These are phyloP conservation scores for Perccottus glenii DNA, from an alignment of 2,113 vertebrate genomes.

Conservation along the genomic window DNA sequence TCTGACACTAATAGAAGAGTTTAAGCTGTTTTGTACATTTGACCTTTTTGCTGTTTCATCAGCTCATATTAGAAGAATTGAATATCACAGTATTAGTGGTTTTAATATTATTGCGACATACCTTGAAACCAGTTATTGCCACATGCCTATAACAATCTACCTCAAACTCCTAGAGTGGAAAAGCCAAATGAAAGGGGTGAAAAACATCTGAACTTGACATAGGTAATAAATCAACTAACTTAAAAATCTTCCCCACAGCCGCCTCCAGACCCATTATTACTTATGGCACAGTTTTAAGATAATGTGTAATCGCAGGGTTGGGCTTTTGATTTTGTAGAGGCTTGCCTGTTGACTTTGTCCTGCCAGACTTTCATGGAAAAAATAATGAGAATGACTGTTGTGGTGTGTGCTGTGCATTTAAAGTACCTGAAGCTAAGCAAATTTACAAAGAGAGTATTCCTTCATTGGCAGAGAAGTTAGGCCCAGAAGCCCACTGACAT, in stretches of 20 bases:
- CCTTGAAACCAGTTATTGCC: no score
- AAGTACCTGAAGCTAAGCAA: slow-evolving; percentile 1
- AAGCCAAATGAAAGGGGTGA: no score
- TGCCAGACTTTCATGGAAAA: neutral
- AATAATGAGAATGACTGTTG: slow-evolving; percentile 9
- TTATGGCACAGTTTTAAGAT: neutral
- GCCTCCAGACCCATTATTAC: neutral
- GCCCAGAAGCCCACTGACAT: neutral
- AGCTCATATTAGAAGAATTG: no score
- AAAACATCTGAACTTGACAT: neutral
- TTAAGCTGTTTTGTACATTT: no score
- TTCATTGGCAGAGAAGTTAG: slow-evolving; percentile 6
- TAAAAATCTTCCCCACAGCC: neutral
- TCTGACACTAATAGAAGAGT: no score
- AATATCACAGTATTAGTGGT: no score
- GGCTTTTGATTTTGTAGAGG: slow-evolving; percentile 8
- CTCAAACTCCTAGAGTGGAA: no score
- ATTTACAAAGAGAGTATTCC: slow-evolving; percentile 7
- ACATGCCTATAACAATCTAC: no score
- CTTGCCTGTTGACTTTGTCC: slow-evolving; percentile 9
- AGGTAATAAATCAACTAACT: neutral
- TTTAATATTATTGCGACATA: no score
- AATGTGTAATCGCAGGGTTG: neutral
- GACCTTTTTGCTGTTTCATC: no score
- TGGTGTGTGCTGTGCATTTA: slow-evolving; percentile 8